Evolutionary conservation across 2,888 invertebrate species (phyloP).

Genomic region (Argyra leucocephala): DNA sequence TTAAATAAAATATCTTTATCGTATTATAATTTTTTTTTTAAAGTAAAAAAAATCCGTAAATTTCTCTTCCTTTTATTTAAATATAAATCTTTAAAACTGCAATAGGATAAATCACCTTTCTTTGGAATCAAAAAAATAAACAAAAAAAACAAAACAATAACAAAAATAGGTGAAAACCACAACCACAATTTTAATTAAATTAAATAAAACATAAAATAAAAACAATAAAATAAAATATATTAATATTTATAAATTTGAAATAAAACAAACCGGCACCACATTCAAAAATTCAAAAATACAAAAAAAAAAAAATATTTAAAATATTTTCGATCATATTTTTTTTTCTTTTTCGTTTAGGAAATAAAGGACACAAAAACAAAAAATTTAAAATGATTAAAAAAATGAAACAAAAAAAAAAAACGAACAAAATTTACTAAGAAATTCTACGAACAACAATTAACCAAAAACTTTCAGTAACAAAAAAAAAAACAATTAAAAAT

Average conservation of each 20-base stretch:
- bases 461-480: background rate
- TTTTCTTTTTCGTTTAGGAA: conserved; percentile 15
- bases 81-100: background rate
- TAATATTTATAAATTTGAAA: conserved; percentile 17
- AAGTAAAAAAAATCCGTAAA: no score
- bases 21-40: no score
- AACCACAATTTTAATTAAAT: conserved; percentile 11
- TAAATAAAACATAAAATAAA: background rate
- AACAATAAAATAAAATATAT: conserved; percentile 14
- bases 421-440: background rate
- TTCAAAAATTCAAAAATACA: conserved; percentile 18
- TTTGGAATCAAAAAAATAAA: conserved; percentile 14
- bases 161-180: conserved; percentile 15
- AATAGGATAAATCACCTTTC: background rate
- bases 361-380: conserved; percentile 25
- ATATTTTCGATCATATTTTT: background rate
- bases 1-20: no score
- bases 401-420: conserved; percentile 22
- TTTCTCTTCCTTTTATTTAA: no score
- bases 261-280: conserved; percentile 20
- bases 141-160: no score
- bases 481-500: background rate
- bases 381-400: conserved; percentile 24
- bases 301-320: conserved; percentile 22
- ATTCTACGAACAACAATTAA: no score